Evolutionary conservation across 1,140 invertebrate genomes (phyloP).

Genomic region (Sipha flava): DNA sequence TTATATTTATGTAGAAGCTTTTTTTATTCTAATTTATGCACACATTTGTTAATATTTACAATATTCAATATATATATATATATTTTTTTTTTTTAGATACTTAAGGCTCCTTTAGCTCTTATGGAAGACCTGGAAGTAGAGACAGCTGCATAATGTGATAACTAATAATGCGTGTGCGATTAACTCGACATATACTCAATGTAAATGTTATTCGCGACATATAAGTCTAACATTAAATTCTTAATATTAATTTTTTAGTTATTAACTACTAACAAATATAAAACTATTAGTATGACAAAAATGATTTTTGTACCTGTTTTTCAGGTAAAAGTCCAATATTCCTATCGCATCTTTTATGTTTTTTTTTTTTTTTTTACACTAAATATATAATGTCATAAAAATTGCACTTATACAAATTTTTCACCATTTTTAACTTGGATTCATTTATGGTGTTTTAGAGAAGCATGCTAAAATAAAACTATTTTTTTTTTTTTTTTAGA

Average conservation of each 20-base stretch:
- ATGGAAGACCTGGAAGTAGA: slow-evolving; percentile 39
- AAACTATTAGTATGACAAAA: not conserved
- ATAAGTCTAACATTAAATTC: not conserved
- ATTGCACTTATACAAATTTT: not conserved
- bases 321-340: not conserved
- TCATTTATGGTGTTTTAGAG: not conserved
- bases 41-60: not conserved
- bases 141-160: slow-evolving; percentile 20
- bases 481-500: no score
- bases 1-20: not conserved
- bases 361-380: not conserved
- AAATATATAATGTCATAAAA: not conserved
- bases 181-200: not conserved
- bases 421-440: not conserved
- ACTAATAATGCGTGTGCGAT: not conserved
- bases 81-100: slow-evolving; percentile 35
- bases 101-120: slow-evolving; percentile 38
- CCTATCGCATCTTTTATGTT: not conserved
- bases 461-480: not conserved
- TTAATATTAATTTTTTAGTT: slow-evolving; percentile 6
- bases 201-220: not conserved
- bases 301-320: not conserved
- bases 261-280: slow-evolving; percentile 7
- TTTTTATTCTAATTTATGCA: not conserved
- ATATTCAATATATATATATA: not conserved